Percentiles rank a stretch among this genome's conserved stretches.
Conservation (phyloP, 2,113 vertebrate genomes). For the Octodon degus region DNA sequence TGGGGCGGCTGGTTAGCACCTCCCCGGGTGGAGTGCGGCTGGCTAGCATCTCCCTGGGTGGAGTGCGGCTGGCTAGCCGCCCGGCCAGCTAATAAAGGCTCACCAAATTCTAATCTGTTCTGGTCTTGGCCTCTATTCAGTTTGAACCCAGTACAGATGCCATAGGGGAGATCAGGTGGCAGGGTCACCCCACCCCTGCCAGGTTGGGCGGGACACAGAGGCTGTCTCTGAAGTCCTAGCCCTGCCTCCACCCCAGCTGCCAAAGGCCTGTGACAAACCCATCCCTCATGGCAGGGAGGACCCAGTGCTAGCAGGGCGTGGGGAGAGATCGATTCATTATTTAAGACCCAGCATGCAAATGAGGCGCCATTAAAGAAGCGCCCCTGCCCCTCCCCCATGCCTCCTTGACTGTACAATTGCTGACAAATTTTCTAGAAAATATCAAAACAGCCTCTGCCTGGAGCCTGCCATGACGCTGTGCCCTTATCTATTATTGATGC, state of each 20-base stretch:
- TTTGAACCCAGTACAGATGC: too few species aligned
- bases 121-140: too few species aligned
- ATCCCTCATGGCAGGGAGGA: constrained; percentile 82
- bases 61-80: too few species aligned
- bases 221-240: constrained; percentile 60
- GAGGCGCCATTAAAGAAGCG: constrained; percentile 86
- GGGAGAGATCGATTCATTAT: constrained; percentile 89
- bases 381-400: constrained; percentile 25
- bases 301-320: neutral
- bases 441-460: constrained; percentile 90
- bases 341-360: constrained; percentile 89
- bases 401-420: constrained; percentile 81
- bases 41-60: too few species aligned
- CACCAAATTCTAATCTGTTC: too few species aligned
- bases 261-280: constrained; percentile 76
- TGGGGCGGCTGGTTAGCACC: too few species aligned
- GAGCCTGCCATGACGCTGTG: constrained; percentile 86
- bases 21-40: too few species aligned
- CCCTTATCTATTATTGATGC: constrained; percentile 90
- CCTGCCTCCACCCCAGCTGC: constrained; percentile 25
- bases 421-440: constrained; percentile 90
- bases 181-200: neutral
- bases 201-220: fast-evolving
- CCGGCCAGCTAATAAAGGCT: too few species aligned
- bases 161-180: neutral